phyloP scores from a whole-genome alignment of 2,888 invertebrate species.

The Ischnus inquisitorius region DNA sequence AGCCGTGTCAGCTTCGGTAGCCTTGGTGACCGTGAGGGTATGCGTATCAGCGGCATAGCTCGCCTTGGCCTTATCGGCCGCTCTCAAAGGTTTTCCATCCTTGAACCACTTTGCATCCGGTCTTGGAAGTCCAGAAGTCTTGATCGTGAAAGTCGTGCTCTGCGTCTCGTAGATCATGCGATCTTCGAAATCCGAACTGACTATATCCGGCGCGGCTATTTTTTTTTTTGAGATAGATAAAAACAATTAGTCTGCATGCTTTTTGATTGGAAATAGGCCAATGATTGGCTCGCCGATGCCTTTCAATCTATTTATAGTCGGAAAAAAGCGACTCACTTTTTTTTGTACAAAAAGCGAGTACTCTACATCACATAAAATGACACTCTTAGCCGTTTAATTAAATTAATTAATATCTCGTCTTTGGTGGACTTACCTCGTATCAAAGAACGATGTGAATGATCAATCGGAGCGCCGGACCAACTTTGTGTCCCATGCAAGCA shows the following conservation, averaged over 20 bases:
- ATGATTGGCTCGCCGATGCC: slow-evolving; percentile 21
- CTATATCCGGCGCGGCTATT: slow-evolving; percentile 90
- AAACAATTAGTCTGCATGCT: slow-evolving; percentile 13
- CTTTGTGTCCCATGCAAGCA: slow-evolving; percentile 70
- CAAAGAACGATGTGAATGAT: slow-evolving; percentile 47
- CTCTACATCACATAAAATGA: slow-evolving; percentile 30
- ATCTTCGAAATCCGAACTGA: slow-evolving; percentile 91
- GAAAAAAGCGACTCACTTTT: slow-evolving; percentile 21
- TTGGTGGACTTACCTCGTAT: slow-evolving; percentile 61
- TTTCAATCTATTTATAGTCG: slow-evolving; percentile 42
- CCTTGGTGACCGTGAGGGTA: slow-evolving; percentile 90
- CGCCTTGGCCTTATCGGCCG: slow-evolving; percentile 85
- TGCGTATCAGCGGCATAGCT: slow-evolving; percentile 87
- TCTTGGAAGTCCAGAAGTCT: slow-evolving; percentile 91
- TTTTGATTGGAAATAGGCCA: not conserved
- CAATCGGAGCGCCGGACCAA: slow-evolving; percentile 67
- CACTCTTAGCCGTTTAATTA: slow-evolving; percentile 41
- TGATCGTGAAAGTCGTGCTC: slow-evolving; percentile 92
- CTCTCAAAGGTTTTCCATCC: slow-evolving; percentile 90
- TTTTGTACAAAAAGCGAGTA: slow-evolving; percentile 25
- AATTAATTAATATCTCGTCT: slow-evolving; percentile 28
- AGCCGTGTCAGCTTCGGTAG: slow-evolving; percentile 91
- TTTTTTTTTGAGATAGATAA: slow-evolving; percentile 17
- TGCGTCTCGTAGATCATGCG: slow-evolving; percentile 93
- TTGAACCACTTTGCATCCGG: slow-evolving; percentile 93